Evolutionary conservation across 2,113 vertebrate species (phyloP).

Genomic region (Parotia lawesii): DNA sequence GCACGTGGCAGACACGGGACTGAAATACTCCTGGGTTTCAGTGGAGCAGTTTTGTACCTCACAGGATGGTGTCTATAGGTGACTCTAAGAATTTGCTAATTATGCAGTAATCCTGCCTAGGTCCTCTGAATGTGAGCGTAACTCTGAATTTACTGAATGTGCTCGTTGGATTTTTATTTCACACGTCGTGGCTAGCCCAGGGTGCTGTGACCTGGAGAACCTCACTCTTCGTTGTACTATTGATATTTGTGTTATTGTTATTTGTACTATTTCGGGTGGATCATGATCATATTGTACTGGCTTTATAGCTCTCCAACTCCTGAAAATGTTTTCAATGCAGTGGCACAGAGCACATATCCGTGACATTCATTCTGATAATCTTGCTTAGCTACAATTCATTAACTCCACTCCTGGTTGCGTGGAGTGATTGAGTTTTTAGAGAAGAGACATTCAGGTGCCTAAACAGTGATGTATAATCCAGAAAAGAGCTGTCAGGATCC

Average conservation of each 20-base stretch:
- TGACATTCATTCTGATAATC: background rate
- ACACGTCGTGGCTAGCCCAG: background rate
- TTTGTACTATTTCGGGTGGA: background rate
- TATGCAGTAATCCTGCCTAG: background rate
- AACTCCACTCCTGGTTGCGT: background rate
- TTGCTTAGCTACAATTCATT: background rate
- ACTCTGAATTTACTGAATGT: background rate
- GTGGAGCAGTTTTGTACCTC: background rate
- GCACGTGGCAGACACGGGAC: rapidly evolving
- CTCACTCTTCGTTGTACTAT: background rate
- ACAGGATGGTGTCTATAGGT: background rate
- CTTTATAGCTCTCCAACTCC: background rate
- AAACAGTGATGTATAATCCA: background rate
- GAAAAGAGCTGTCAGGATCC: background rate
- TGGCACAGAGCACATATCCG: background rate
- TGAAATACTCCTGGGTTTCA: background rate
- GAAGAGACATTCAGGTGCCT: background rate
- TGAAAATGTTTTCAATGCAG: background rate
- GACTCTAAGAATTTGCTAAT: background rate
- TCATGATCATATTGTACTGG: background rate
- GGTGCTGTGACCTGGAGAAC: background rate
- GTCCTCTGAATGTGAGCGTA: rapidly evolving
- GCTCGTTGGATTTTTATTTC: background rate
- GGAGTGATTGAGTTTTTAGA: background rate
- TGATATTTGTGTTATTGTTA: background rate